These are phyloP conservation scores for Apis mellifera DNA, from an alignment of 1,140 invertebrate species.

Conservation along the genomic window Amel_HAv3.1 CM009936.2:3876501-3877000, in stretches of 20 bases:
- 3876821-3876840: background rate
- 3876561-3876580: background rate
- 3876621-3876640: slow-evolving; percentile 7
- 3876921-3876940: no score
- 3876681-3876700: slow-evolving; percentile 7
- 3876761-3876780: background rate
- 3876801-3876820: background rate
- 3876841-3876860: background rate
- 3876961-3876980: no score
- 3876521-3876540: slow-evolving; percentile 4
- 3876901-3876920: no score
- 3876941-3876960: no score
- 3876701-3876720: background rate
- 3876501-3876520: slow-evolving; percentile 41
- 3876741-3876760: background rate
- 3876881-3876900: no score
- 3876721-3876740: background rate
- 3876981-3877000: no score
- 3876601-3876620: background rate
- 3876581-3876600: slow-evolving; percentile 3
- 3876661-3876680: background rate
- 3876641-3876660: background rate
- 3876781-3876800: no score
- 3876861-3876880: no score
- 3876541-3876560: slow-evolving; percentile 40